phyloP scores from a whole-genome alignment of 2,888 invertebrate genomes.

The Maniola hyperantus region DNA sequence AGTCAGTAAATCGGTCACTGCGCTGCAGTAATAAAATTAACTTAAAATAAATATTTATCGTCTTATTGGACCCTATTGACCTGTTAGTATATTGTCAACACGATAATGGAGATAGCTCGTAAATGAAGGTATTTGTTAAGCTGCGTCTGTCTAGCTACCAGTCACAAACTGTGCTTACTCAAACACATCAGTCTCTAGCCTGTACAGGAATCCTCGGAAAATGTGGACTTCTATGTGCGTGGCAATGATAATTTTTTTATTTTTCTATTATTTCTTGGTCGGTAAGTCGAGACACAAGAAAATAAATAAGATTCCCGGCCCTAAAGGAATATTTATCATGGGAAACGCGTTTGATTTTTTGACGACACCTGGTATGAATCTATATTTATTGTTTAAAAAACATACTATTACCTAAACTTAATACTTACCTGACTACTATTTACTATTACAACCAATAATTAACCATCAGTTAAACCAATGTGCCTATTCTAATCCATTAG shows the following conservation, averaged over 20 bases:
- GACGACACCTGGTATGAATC: background rate
- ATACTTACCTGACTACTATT: no score
- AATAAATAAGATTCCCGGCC: background rate
- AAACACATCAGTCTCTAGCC: background rate
- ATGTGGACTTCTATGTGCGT: slow-evolving; percentile 8
- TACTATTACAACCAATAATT: no score
- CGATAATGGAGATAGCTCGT: no score
- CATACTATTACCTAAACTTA: background rate
- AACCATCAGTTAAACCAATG: no score
- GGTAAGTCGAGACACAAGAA: background rate
- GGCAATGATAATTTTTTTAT: background rate
- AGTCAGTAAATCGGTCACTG: no score
- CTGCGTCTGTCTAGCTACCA: background rate
- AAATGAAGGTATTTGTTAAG: no score
- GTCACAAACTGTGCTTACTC: background rate
- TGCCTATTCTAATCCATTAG: no score
- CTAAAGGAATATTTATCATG: background rate
- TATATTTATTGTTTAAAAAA: background rate
- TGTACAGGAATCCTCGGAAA: background rate
- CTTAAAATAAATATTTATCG: no score
- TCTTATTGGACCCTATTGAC: no score
- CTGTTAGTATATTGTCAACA: no score
- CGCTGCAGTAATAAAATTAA: no score
- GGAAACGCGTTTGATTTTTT: slow-evolving; percentile 12
- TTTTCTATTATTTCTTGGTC: background rate